Conservation (phyloP, 2,113 vertebrate genomes). For the Orientallactaga bullata region DNA sequence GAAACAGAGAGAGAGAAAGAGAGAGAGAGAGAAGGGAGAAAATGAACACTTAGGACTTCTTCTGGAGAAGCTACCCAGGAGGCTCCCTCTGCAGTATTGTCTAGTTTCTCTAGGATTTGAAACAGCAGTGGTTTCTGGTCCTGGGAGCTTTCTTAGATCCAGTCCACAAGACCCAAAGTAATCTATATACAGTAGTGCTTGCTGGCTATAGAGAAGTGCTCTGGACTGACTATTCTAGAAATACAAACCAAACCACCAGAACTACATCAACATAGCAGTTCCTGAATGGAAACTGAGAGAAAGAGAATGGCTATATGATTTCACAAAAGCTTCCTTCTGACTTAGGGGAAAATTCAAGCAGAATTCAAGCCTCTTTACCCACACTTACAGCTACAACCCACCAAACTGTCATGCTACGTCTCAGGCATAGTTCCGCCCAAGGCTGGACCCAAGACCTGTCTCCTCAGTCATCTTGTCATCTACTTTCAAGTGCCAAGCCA, state of each 20-base stretch:
- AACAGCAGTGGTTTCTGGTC: not conserved
- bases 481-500: not conserved
- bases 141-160: not conserved
- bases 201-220: not conserved
- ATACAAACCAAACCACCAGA: conserved; percentile 38
- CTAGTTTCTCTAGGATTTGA: not conserved
- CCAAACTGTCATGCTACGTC: not conserved
- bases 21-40: too few species aligned
- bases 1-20: too few species aligned
- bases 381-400: not conserved
- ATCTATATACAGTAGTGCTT: not conserved
- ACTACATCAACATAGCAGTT: conserved; percentile 44
- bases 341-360: not conserved
- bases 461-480: not conserved
- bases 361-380: not conserved
- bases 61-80: not conserved
- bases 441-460: not conserved
- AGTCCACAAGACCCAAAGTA: too few species aligned
- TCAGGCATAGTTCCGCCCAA: not conserved
- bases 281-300: conserved; percentile 32
- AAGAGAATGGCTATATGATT: not conserved
- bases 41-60: too few species aligned
- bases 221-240: conserved; percentile 22
- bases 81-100: not conserved
- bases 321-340: not conserved